Percentiles rank a stretch among this genome's conserved stretches.
Evolutionary conservation across 2,888 invertebrate genomes (phyloP).

Genomic region (Adela reaumurella): DNA sequence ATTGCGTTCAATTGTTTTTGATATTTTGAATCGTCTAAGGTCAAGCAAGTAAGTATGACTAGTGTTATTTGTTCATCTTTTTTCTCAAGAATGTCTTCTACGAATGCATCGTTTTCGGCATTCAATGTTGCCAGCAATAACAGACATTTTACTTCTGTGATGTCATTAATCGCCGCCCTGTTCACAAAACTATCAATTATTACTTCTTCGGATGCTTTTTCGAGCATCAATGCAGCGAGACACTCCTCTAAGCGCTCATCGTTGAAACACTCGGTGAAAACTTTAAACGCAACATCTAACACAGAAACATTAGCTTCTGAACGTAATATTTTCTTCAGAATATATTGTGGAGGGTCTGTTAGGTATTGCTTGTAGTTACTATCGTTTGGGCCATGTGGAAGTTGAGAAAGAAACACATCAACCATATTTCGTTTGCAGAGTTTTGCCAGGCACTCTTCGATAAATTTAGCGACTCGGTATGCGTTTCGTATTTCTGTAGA

Average conservation of each 20-base stretch:
- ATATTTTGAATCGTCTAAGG: conserved; percentile 22
- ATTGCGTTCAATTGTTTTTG: conserved; percentile 18
- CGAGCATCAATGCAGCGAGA: conserved; percentile 33
- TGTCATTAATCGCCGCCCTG: conserved; percentile 22
- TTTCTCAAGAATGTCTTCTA: conserved; percentile 21
- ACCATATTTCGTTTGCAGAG: conserved; percentile 37
- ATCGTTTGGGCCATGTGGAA: conserved; percentile 20
- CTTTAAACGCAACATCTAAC: conserved; percentile 28
- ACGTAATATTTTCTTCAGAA: conserved; percentile 34
- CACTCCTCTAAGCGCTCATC: conserved; percentile 27
- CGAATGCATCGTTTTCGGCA: conserved; percentile 16
- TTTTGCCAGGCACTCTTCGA: conserved; percentile 50
- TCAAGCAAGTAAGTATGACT: conserved; percentile 27
- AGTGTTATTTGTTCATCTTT: conserved; percentile 24
- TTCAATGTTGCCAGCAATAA: conserved; percentile 25
- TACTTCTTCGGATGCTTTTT: conserved; percentile 36
- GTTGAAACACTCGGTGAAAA: conserved; percentile 30
- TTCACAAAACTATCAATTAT: conserved; percentile 23
- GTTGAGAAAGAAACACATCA: conserved; percentile 31
- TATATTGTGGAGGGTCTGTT: conserved; percentile 30
- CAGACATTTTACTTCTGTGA: conserved; percentile 29
- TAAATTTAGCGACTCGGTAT: conserved; percentile 48
- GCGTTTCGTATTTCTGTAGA: conserved; percentile 46
- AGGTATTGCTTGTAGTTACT: conserved; percentile 28
- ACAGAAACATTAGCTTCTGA: conserved; percentile 24